These are phyloP conservation scores for Neosilurus hyrtlii DNA, from an alignment of 2,797 vertebrate species.

Conservation along the genomic window DNA sequence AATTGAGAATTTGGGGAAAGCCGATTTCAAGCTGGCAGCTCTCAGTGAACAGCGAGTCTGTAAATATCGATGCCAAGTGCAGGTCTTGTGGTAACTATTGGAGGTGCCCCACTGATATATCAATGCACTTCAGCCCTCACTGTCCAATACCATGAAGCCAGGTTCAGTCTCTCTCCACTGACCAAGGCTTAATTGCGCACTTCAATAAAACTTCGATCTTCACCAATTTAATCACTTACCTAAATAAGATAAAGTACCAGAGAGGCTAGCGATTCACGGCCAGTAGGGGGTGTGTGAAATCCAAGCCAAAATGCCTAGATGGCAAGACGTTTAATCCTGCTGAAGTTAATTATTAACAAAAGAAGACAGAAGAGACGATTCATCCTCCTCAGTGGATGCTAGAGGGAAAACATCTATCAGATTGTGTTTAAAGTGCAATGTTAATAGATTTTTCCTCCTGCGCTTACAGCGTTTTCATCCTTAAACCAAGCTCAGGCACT, in stretches of 20 bases:
- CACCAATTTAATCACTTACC: conserved; percentile 32
- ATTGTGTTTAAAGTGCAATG: conserved; percentile 23
- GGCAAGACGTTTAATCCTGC: conserved; percentile 23
- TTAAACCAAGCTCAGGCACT: neutral
- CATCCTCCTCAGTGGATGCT: conserved; percentile 31
- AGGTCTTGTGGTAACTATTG: conserved; percentile 13
- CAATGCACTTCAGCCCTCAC: conserved; percentile 18
- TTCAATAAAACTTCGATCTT: conserved; percentile 33
- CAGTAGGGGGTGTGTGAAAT: neutral
- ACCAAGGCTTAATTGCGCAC: conserved; percentile 38
- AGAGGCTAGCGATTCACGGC: neutral
- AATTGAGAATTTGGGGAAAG: conserved; percentile 5
- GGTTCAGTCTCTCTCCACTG: conserved; percentile 6
- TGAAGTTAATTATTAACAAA: conserved; percentile 37
- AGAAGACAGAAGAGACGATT: conserved; percentile 5
- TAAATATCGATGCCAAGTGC: conserved; percentile 14
- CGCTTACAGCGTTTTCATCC: conserved; percentile 4
- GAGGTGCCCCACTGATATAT: conserved; percentile 23
- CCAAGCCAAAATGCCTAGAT: conserved; percentile 23
- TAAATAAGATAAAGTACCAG: conserved; percentile 38
- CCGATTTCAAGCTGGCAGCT: conserved; percentile 6
- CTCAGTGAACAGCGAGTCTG: neutral
- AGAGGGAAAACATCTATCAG: conserved; percentile 24
- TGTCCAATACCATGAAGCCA: conserved; percentile 38
- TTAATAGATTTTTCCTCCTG: conserved; percentile 35